Evolutionary conservation across 2,113 vertebrate species (phyloP).

Genomic region (Apteryx owenii): DNA sequence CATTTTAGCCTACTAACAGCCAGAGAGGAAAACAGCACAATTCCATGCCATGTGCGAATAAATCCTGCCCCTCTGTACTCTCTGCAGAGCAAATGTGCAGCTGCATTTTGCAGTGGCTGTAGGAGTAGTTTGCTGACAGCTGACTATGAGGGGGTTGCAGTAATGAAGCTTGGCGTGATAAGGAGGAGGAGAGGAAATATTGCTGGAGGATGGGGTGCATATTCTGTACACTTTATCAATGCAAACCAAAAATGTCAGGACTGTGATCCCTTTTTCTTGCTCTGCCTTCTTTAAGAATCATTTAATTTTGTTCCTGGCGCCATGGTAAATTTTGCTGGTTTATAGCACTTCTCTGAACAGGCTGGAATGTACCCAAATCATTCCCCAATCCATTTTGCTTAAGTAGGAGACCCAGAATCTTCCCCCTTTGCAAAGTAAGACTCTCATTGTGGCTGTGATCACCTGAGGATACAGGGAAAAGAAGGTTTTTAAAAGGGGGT

Average conservation of each 20-base stretch:
- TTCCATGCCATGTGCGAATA: not conserved
- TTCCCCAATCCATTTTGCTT: not conserved
- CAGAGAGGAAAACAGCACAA: not conserved
- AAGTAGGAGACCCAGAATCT: not conserved
- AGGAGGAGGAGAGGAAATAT: not conserved
- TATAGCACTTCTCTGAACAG: not conserved
- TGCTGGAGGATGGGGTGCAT: not conserved
- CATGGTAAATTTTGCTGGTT: not conserved
- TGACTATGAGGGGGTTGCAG: not conserved
- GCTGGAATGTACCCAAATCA: not conserved
- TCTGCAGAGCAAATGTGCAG: not conserved
- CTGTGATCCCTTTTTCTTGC: not conserved
- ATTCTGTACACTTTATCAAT: not conserved
- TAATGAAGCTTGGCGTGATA: not conserved
- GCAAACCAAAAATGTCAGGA: not conserved
- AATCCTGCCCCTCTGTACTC: not conserved
- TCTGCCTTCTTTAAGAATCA: not conserved
- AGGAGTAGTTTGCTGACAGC: not conserved
- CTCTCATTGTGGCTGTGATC: not conserved
- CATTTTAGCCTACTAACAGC: not conserved
- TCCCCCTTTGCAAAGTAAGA: not conserved
- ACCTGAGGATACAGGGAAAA: not conserved
- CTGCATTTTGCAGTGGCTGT: not conserved
- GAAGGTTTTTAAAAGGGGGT: accelerated
- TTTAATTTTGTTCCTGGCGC: not conserved